These are phyloP conservation scores for Melikaiella ostensackeni DNA, from an alignment of 2,888 invertebrate genomes.

Conservation along the genomic window DNA sequence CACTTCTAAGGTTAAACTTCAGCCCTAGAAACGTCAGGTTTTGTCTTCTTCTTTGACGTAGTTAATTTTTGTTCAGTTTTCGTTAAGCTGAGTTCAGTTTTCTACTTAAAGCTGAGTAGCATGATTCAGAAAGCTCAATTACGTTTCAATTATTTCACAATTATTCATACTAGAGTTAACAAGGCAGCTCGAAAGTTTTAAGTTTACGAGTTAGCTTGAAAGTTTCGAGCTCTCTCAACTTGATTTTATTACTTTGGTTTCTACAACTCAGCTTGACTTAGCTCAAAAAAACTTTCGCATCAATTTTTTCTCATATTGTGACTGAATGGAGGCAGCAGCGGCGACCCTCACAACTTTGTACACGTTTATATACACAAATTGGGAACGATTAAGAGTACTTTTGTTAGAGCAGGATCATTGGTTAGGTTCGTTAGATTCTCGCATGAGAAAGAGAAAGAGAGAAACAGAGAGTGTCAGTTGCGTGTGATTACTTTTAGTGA, in stretches of 20 bases:
- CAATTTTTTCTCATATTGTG: conserved; percentile 12
- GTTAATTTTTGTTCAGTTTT: neutral
- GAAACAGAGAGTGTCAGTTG: conserved; percentile 34
- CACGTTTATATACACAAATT: conserved; percentile 53
- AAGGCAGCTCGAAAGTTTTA: neutral
- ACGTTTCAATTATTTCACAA: neutral
- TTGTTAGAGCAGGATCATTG: conserved; percentile 46
- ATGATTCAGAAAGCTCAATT: neutral
- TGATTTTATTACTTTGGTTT: neutral
- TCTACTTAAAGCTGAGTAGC: neutral
- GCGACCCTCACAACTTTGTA: conserved; percentile 55
- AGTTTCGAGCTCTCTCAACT: neutral
- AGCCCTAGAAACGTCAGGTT: neutral
- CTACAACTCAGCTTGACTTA: neutral
- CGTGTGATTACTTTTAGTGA: conserved; percentile 42
- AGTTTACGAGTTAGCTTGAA: neutral
- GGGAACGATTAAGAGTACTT: conserved; percentile 44
- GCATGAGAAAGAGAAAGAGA: conserved; percentile 22
- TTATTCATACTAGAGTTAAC: neutral
- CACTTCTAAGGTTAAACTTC: neutral
- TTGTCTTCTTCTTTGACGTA: neutral
- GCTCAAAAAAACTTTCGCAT: neutral
- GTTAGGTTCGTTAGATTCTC: conserved; percentile 51
- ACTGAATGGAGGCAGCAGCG: conserved; percentile 52
- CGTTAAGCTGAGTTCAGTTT: neutral